Evolutionary conservation across 2,888 invertebrate species (phyloP).

Genomic region (Griposia aprilina): DNA sequence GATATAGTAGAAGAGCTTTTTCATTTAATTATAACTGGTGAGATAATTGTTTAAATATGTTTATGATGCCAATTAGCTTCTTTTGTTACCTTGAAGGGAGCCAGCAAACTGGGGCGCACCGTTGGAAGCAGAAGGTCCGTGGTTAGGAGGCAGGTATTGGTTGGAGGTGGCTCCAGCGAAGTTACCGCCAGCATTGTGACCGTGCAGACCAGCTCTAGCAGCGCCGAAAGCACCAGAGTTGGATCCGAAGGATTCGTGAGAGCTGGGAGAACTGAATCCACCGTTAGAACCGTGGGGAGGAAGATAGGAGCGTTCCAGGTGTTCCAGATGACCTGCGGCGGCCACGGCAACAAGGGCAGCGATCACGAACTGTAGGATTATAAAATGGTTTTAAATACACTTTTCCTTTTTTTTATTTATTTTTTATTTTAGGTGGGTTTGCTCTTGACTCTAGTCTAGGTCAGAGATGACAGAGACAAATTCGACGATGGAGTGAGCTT

Average conservation of each 20-base stretch:
- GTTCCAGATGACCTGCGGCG: constrained; percentile 84
- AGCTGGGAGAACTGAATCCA: constrained; percentile 55
- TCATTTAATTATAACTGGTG: too few species aligned
- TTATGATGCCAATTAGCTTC: too few species aligned
- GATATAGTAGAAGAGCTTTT: too few species aligned
- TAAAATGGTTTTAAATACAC: too few species aligned
- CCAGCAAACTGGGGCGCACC: constrained; percentile 62
- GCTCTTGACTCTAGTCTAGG: too few species aligned
- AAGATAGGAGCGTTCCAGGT: constrained; percentile 84
- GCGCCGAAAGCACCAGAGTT: constrained; percentile 58
- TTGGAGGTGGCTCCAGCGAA: constrained; percentile 78
- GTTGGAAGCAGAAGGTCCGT: constrained; percentile 72
- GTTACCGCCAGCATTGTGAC: constrained; percentile 23
- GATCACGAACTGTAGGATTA: constrained; percentile 78
- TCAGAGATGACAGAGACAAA: too few species aligned
- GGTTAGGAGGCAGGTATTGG: constrained; percentile 85
- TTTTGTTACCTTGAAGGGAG: constrained; percentile 58
- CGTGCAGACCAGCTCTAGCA: constrained; percentile 26
- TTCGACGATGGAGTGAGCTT: too few species aligned
- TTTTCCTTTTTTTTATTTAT: too few species aligned
- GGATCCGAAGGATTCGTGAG: constrained; percentile 52
- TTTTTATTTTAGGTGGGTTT: too few species aligned
- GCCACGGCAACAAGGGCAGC: constrained; percentile 81
- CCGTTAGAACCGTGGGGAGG: constrained; percentile 76
- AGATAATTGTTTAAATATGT: too few species aligned